Base-by-base conservation (phyloP, 2,888 invertebrate genomes). In the Napeogenes sylphis region DNA sequence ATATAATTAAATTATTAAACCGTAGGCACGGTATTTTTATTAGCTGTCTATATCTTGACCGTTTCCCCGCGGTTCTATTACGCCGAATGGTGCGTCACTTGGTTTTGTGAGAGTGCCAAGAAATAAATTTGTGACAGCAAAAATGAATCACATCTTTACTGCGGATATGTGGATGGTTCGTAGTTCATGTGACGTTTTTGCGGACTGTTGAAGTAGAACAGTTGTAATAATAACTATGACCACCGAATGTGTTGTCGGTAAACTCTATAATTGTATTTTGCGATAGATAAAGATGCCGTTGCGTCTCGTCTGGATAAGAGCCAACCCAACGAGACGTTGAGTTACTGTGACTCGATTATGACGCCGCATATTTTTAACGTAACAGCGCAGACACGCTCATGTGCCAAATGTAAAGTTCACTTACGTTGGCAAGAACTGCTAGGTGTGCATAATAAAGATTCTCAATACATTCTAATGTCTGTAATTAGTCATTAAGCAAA, bases 361-460 rank as follows among this genome's bases (percentile, higher is more conserved):
- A 90, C 90, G 90, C 83, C 84, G 86, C 83, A 86, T 90, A 89
- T 88, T 88, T 89, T 87, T 87, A 88, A 88, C 89, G 88, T 90
- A 89, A 85, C 85, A 80, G 78, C 83, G 79, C 86, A 84, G 85
- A 86, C 84, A 81, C 80, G 79, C 80, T 81, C 76, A 78, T 80
- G 85, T 89, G 90, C 90, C 90, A 89, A 89, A 87, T 86, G 85
- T 85, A 90, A 89, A 89, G 89, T 88, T 90, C 88, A 87, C 84
- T 84, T 84, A 87, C 88, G 86, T 89, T 90, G 90, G 90, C 90
- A 84, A 82, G 82, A 81, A 82, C 87, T 84, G 80, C 77, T 75
- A 76, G 79, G 79, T 82, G 81, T 81, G 80, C 81, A 79, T 59
- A 63, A 65, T 59, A 58, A 61, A 38, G 38, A 21, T 59, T 59